These are phyloP conservation scores for Microtus montanus DNA, from an alignment of 2,113 vertebrate species.

Conservation along the genomic window DNA sequence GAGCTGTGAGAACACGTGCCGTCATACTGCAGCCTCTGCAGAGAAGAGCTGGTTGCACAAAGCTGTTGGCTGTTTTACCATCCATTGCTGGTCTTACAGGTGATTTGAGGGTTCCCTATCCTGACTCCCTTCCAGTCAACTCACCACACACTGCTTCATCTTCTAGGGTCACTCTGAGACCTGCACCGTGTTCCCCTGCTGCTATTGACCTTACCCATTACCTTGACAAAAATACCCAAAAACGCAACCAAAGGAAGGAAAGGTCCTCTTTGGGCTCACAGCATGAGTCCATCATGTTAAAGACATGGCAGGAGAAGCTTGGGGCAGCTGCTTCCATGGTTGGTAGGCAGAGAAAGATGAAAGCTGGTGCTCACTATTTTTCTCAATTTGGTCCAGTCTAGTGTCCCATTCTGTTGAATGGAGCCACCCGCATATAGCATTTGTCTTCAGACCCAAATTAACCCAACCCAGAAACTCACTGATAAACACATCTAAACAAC, in stretches of 20 bases:
- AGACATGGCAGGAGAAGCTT: not conserved
- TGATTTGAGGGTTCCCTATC: not conserved
- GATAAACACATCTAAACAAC: not conserved
- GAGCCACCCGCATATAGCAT: not conserved
- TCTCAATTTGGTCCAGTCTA: not conserved
- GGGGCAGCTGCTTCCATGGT: not conserved
- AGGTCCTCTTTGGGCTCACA: not conserved
- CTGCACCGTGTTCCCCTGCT: not conserved
- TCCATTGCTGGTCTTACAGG: not conserved
- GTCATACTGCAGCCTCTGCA: not conserved
- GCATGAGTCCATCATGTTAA: not conserved
- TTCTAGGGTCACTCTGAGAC: not conserved
- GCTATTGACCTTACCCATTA: not conserved
- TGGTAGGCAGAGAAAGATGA: not conserved
- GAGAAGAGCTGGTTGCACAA: not conserved
- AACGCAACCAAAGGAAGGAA: not conserved
- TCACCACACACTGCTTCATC: not conserved
- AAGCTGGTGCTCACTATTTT: too few relatives aligned
- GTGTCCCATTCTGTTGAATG: not conserved
- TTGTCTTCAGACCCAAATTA: not conserved
- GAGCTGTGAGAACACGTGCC: not conserved
- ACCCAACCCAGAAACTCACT: not conserved
- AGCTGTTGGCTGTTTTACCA: not conserved
- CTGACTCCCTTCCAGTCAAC: not conserved
- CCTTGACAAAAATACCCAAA: not conserved